Evolutionary conservation across 2,797 vertebrate genomes (phyloP).

Genomic region (Ceyx erithaca): DNA sequence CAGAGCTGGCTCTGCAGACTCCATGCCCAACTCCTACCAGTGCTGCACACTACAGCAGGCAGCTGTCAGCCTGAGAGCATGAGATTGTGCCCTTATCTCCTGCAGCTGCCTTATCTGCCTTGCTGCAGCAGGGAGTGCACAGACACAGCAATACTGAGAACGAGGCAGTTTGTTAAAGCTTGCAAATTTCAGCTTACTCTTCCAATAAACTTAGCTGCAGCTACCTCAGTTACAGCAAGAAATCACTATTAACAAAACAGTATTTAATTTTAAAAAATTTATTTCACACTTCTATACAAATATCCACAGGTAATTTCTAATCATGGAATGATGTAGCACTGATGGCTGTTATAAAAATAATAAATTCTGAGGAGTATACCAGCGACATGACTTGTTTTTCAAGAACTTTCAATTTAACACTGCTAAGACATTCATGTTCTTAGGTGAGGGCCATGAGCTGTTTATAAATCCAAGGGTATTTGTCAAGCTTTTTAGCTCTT

Average conservation of each 20-base stretch:
- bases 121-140: background rate
- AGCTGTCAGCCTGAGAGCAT: accelerated
- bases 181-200: background rate
- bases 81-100: background rate
- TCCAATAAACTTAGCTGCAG: background rate
- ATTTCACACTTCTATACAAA: conserved; percentile 84
- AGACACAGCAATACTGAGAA: accelerated
- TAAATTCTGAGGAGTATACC: conserved; percentile 63
- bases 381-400: conserved; percentile 73
- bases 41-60: background rate
- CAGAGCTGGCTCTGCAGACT: background rate
- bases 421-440: conserved; percentile 37
- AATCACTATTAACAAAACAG: conserved; percentile 21
- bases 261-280: conserved; percentile 76
- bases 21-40: accelerated
- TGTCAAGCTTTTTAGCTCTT: conserved; percentile 33
- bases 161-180: background rate
- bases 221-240: background rate
- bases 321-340: conserved; percentile 73
- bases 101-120: background rate
- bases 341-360: conserved; percentile 69
- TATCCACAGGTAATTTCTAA: conserved; percentile 82
- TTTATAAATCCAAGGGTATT: conserved; percentile 33
- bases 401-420: conserved; percentile 48
- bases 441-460: background rate